Conservation (phyloP, 2,888 invertebrate species). For the Pristionchus fissidentatus region DNA sequence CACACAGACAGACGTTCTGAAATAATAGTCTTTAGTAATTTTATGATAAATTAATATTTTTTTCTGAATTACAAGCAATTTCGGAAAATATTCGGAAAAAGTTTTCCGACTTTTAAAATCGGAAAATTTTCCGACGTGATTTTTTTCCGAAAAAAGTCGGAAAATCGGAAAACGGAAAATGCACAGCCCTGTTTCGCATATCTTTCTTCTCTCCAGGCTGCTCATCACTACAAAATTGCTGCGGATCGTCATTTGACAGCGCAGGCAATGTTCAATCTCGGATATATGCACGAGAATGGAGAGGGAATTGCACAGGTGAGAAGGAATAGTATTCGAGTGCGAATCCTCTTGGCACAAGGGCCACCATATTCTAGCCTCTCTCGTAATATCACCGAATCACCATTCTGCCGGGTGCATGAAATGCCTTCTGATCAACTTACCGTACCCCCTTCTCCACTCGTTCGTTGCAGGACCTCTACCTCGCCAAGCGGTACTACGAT, state of each 20-base stretch:
- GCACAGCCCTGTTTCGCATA: too few relatives aligned
- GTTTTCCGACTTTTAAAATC: too few relatives aligned
- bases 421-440: neutral
- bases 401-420: neutral
- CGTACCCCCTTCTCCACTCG: neutral
- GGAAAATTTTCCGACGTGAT: too few relatives aligned
- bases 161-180: too few relatives aligned
- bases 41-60: too few relatives aligned
- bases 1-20: too few relatives aligned
- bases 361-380: neutral
- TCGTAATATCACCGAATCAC: neutral
- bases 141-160: too few relatives aligned
- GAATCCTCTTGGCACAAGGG: neutral
- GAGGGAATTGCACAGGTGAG: slow-evolving; percentile 85
- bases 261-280: slow-evolving; percentile 98
- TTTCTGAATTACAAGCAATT: too few relatives aligned
- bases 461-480: slow-evolving; percentile 84
- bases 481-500: slow-evolving; percentile 98
- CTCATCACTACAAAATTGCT: slow-evolving; percentile 80
- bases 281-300: slow-evolving; percentile 99
- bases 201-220: slow-evolving; percentile 52
- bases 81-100: too few relatives aligned
- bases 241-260: slow-evolving; percentile 95
- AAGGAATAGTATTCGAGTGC: neutral
- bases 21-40: too few relatives aligned